A percentile compares a stretch with the other conserved stretches of the same genome.
Evolutionary conservation across 2,888 invertebrate species (phyloP).

Genomic region (Vandiemenella viatica): DNA sequence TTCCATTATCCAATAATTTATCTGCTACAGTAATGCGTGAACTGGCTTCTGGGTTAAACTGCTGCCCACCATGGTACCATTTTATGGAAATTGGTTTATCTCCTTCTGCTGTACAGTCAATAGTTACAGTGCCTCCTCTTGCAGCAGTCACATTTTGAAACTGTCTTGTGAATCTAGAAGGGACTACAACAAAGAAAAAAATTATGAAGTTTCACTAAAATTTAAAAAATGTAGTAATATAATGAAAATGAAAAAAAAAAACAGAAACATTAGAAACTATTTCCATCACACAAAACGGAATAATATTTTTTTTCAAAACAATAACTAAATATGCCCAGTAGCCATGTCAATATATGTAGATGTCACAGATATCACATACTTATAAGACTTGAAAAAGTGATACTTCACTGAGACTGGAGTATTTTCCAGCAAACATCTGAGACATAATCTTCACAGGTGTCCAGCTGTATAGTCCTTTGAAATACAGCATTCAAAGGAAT

Average conservation of each 20-base stretch:
- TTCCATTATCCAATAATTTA: conserved; percentile 23
- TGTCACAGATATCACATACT: too few species aligned
- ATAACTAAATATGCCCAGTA: too few species aligned
- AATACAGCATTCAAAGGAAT: too few species aligned
- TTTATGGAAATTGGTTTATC: conserved; percentile 20
- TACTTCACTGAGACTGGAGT: too few species aligned
- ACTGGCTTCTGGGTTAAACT: conserved; percentile 4
- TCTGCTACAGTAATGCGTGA: conserved; percentile 4
- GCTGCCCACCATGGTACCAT: conserved; percentile 20
- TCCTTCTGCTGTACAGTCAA: conserved; percentile 21
- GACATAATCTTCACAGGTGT: too few species aligned
- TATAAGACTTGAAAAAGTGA: too few species aligned
- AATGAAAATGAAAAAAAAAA: background rate
- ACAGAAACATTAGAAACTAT: too few species aligned
- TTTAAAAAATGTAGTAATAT: background rate
- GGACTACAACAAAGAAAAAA: conserved; percentile 14
- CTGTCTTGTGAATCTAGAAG: conserved; percentile 18
- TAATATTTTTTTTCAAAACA: too few species aligned
- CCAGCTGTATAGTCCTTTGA: too few species aligned
- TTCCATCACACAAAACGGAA: too few species aligned
- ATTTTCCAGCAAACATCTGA: too few species aligned
- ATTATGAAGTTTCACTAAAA: background rate
- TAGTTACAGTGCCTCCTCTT: conserved; percentile 18
- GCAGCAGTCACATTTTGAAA: conserved; percentile 20
- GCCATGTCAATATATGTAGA: too few species aligned